Evolutionary conservation across 2,797 vertebrate genomes (phyloP).

Genomic region (Sparidentex hasta): DNA sequence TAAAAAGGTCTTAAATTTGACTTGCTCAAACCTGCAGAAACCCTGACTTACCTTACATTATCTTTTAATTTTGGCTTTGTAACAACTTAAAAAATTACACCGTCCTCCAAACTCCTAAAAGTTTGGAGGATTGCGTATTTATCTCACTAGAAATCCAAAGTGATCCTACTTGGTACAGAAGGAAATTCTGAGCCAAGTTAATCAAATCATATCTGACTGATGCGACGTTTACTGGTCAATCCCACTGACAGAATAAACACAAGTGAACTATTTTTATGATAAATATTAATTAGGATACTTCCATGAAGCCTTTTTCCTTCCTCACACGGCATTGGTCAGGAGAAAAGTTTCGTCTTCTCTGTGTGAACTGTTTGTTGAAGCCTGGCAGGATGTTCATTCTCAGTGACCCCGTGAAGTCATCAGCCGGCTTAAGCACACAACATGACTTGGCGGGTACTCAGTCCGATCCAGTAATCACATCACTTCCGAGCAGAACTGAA

Average conservation of each 20-base stretch:
- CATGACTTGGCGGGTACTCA: slow-evolving; percentile 47
- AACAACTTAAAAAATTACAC: background rate
- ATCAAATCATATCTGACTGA: background rate
- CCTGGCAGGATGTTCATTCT: slow-evolving; percentile 29
- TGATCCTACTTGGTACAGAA: no score
- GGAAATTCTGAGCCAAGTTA: background rate
- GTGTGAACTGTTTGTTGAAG: slow-evolving; percentile 7
- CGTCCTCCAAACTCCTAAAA: background rate
- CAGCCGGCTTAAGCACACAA: slow-evolving; percentile 39
- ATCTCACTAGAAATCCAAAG: background rate
- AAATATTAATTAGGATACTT: background rate
- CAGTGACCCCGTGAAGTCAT: slow-evolving; percentile 58
- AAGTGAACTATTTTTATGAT: no score
- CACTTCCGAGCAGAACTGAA: slow-evolving; percentile 63
- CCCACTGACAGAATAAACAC: no score
- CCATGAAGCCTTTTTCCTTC: background rate
- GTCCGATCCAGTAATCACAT: slow-evolving; percentile 66
- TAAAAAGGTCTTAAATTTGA: no score
- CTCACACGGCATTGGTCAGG: background rate
- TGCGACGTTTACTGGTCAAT: background rate
- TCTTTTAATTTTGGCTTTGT: background rate
- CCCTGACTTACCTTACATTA: background rate
- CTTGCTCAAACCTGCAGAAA: no score
- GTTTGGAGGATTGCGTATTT: background rate
- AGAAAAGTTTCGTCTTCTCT: background rate